Conservation (phyloP, 2,888 invertebrate genomes). For the Dryadula phaetusa region DNA sequence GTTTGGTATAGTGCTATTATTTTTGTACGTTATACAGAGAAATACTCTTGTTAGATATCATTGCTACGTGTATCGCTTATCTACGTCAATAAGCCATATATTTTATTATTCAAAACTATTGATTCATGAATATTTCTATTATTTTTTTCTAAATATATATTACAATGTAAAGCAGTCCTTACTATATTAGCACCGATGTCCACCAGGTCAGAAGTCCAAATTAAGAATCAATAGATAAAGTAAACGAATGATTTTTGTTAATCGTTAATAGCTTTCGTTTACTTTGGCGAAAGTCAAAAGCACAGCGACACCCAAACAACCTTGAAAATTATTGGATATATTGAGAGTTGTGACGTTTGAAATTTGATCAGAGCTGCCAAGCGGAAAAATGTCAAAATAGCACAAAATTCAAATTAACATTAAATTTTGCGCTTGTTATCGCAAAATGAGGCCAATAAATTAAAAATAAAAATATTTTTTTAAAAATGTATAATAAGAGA, state of each 20-base stretch:
- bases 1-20: background rate
- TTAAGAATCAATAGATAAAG: background rate
- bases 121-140: background rate
- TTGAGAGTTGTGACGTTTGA: conserved; percentile 9
- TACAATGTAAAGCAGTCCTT: background rate
- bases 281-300: background rate
- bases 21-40: background rate
- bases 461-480: no score
- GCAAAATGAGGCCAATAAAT: no score
- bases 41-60: background rate
- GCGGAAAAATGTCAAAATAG: background rate
- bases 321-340: conserved; percentile 10
- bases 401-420: background rate
- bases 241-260: background rate
- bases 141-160: background rate
- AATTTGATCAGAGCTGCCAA: conserved; percentile 14
- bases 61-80: background rate
- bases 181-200: background rate
- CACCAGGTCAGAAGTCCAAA: background rate
- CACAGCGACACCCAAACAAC: background rate
- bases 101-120: background rate
- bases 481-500: no score
- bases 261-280: background rate
- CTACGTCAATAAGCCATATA: background rate
- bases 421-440: no score